Base-by-base conservation (phyloP, 2,797 vertebrate species). In the Myioborus melanocephalus region DNA sequence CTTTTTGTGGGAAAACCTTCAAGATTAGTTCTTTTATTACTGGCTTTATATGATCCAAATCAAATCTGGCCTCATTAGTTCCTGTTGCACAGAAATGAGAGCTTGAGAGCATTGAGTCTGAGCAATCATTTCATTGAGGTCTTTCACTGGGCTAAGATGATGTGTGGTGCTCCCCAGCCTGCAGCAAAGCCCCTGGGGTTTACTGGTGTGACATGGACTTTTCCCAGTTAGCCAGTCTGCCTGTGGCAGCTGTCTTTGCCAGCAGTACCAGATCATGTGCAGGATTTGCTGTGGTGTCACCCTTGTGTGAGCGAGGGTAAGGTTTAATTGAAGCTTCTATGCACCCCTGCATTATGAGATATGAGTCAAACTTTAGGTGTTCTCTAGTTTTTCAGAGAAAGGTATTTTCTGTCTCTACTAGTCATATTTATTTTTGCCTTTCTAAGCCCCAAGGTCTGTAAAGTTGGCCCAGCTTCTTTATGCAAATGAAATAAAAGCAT, bases 381-480 rank as follows among this genome's bases (percentile, higher is more conserved):
- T 64, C 11, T 78, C 18, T 60, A 15, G 23, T 44, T 60, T 72
- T 57, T 44, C 37, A n/a, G 63, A 73, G 23, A 82, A 73, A 81
- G 24, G 3, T 17, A 19, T 86, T 64, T 89, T 80, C 43, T 71
- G 11, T 53, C 70, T 56, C 6, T 0, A 43, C 18, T 12, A 26
- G 23, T 44, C 28, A 34, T 10, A 10, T 49, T 83, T 90, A 61
- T 96, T 95, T 94, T 94, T 41, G 46, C 14, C 22, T 83, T 92
- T 55, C 37, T 65, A 43, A 84, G 28, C 44, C 30, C 28, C 19
- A 64, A 53, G 27, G 47, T 71, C 46, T 4, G 9, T 53, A 79
- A 72, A 79, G 64, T 5, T 85, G 47, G 12, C 35, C 32, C 35
- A 83, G 34, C 7, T 83, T 83, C 59, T 78, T 93, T 56, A 37